phyloP scores from a whole-genome alignment of 2,113 vertebrate genomes.

The Podarcis raffonei region DNA sequence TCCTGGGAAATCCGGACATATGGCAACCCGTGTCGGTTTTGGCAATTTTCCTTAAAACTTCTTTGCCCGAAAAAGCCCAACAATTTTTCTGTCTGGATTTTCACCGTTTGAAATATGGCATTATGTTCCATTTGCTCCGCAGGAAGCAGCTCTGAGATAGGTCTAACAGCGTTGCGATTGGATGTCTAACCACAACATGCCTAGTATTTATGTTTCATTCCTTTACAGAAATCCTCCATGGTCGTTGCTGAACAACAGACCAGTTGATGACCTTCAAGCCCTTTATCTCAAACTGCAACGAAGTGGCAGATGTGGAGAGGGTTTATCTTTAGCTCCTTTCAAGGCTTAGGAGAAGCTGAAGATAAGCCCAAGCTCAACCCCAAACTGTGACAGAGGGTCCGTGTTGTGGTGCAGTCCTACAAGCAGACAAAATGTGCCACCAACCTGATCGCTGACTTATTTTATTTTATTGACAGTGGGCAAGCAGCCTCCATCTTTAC shows the following conservation, averaged over 20 bases:
- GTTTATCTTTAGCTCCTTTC: constrained; percentile 20
- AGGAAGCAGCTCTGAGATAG: not conserved
- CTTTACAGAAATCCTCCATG: not conserved
- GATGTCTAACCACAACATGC: not conserved
- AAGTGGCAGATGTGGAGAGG: constrained; percentile 7
- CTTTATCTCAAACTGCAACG: not conserved
- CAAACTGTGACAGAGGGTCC: not conserved
- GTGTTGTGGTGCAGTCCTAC: not conserved
- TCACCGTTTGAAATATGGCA: too few species aligned
- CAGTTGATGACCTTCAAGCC: not conserved
- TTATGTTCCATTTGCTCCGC: not conserved
- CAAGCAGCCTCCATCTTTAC: not conserved
- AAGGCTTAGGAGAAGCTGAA: constrained; percentile 6
- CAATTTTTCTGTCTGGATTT: too few species aligned
- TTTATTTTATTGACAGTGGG: not conserved
- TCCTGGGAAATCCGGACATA: too few species aligned
- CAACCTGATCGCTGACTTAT: not conserved
- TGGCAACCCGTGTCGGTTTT: too few species aligned
- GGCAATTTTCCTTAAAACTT: too few species aligned
- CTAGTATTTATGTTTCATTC: not conserved
- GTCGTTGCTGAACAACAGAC: not conserved
- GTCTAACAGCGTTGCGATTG: not conserved
- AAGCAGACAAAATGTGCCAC: not conserved
- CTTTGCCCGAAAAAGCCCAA: too few species aligned
- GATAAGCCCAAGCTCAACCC: not conserved